A percentile compares a stretch with the other conserved stretches of the same genome.
phyloP scores from a whole-genome alignment of 2,113 vertebrate genomes.

The Corythoichthys haematopterus region DNA sequence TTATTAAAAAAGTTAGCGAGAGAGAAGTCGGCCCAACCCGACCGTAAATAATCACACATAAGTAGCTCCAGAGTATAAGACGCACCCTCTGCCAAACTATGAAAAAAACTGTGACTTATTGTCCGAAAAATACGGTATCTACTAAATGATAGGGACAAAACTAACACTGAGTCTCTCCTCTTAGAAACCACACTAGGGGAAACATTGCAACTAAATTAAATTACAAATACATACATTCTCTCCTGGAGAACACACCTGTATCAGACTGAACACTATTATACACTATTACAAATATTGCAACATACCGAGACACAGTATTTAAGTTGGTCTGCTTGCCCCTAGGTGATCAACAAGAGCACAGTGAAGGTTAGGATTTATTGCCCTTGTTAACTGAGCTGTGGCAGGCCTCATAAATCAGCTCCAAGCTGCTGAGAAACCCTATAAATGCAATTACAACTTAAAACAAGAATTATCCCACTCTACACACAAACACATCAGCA shows the following conservation, averaged over 20 bases:
- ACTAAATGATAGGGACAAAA: too few species aligned
- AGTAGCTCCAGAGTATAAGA: too few species aligned
- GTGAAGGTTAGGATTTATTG: constrained; percentile 49
- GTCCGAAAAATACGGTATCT: too few species aligned
- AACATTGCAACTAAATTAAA: too few species aligned
- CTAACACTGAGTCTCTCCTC: too few species aligned
- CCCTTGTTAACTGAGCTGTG: constrained; percentile 53
- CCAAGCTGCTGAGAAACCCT: constrained; percentile 32
- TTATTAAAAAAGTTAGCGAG: too few species aligned
- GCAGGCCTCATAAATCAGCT: constrained; percentile 60
- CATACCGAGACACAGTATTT: neutral
- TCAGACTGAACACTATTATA: neutral
- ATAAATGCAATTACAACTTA: constrained; percentile 53
- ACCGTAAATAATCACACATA: too few species aligned
- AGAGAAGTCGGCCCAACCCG: too few species aligned
- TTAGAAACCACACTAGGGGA: too few species aligned
- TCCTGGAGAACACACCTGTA: neutral
- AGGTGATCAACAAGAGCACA: constrained; percentile 31
- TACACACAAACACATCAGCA: neutral
- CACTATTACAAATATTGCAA: neutral
- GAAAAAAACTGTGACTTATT: too few species aligned
- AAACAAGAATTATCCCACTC: constrained; percentile 23
- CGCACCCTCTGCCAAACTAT: too few species aligned
- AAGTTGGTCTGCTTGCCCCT: constrained; percentile 11
- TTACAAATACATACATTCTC: neutral